Base-by-base conservation (phyloP, 1,140 invertebrate species). In the Meloidogyne exigua region DNA sequence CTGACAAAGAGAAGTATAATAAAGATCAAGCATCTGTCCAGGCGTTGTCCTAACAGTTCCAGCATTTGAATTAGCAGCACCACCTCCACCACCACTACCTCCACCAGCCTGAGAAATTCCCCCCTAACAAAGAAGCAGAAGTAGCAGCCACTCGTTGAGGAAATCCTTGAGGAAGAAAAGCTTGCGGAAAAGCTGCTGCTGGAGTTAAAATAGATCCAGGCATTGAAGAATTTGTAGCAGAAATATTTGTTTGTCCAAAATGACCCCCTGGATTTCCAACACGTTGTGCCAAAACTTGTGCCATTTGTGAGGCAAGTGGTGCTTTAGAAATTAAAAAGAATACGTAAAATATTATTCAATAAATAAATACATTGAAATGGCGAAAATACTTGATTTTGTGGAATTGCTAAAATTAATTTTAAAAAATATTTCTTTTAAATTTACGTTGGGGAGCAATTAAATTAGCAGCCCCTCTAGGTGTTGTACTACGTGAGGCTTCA, bases 1-100 rank as follows among this genome's bases (percentile, higher is more conserved):
- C 63, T 79, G 77, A 42, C 77, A 79, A 15, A 79, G 68, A 11
- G 77, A 78, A 36, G 64, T 78, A 76, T 78, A 79, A 36, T 79
- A 79, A 25, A 79, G 78, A 71, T 79, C 77, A 42, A 79, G 57
- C 76, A 80, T 57, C 39, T 79, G 77, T 7, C 68, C 77, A 62
- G 77, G 77, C 18, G 77, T 79, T 39, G 77, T 66, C 23, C 77
- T 63, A 10, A 67, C 25, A 21, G 21, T 23, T 28, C 62, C 72
- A 18, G 76, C n/a, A 28, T 18, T 28, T 18, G 75, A 28, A 76
- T n/a, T 39, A 44, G 21, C 11, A 13, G 76, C 5, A 25, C 28
- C 32, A 21, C 25, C 11, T 26, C 36, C 42, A 3, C 28, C 28
- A 32, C 28, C 28, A 32, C 28, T 21, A n/a, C 39, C n/a, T n/a